Percentiles rank a stretch among this genome's conserved stretches.
Evolutionary conservation across 2,888 invertebrate species (phyloP).

Genomic region (Cepaea hortensis): DNA sequence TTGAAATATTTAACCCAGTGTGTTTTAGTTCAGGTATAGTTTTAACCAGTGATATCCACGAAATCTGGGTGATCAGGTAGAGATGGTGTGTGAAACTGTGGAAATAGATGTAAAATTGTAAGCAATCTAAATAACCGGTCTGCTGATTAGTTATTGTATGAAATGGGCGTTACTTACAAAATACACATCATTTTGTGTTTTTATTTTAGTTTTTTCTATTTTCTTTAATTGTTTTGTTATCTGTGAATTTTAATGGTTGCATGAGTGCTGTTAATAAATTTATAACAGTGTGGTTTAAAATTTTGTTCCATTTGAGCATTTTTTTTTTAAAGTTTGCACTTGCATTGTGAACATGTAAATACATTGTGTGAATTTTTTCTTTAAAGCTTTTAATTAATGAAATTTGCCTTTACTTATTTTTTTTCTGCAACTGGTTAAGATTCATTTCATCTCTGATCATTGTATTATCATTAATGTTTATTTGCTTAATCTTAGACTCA

Average conservation of each 20-base stretch:
- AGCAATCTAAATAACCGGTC: too few relatives aligned
- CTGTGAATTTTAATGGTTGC: not conserved
- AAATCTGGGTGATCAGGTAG: too few relatives aligned
- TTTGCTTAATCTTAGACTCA: conserved; percentile 1
- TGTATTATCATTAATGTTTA: not conserved
- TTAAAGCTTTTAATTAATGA: not conserved
- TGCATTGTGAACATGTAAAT: conserved; percentile 19
- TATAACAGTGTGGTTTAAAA: not conserved
- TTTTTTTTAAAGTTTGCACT: conserved; percentile 1
- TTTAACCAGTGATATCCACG: too few relatives aligned
- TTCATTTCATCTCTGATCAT: not conserved
- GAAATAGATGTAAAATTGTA: too few relatives aligned
- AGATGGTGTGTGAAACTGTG: too few relatives aligned
- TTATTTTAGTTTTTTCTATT: not conserved
- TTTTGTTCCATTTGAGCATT: not conserved
- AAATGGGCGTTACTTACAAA: too few relatives aligned
- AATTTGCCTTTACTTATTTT: not conserved
- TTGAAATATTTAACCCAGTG: too few relatives aligned
- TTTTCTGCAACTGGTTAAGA: not conserved
- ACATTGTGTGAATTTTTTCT: not conserved
- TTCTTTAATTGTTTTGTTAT: not conserved
- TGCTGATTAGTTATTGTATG: too few relatives aligned
- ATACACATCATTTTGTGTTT: too few relatives aligned
- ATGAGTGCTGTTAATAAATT: conserved; percentile 4
- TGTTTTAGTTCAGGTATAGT: too few relatives aligned